Evolutionary conservation across 2,113 vertebrate genomes (phyloP), one percentile per base, ranked within the genome.

Genomic region (Chroicocephalus ridibundus): DNA sequence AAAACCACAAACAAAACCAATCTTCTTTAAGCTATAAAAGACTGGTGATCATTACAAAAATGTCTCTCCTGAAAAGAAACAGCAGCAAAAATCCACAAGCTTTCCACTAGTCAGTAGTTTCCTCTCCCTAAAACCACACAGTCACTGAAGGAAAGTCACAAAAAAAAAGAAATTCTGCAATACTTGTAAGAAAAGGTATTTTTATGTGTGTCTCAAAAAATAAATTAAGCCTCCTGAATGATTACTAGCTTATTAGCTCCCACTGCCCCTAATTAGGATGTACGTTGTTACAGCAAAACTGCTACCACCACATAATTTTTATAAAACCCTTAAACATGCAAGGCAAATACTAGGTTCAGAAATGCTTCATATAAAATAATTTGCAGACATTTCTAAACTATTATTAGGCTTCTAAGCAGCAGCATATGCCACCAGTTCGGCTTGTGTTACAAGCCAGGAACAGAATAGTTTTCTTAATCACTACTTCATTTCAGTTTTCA

Each of bases 331-430:
- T 68, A 51, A 86, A 93, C 21, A 72, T 31, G 46, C 54, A 87
- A 95, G 49, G 47, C 34, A 94, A 94, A 85, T 38, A 27, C 80
- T 82, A 92, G 49, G 65, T 62, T 81, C 60, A 88, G 75, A 94
- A 96, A 91, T n/a, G 44, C 46, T 93, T 78, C 10, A 32, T 52
- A 94, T 89, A 92, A 80, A 93, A 66, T 81, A 85, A 92, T 81
- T 83, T 71, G 9, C 62, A 92, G 54, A 17, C 16, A 14, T 86
- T 96, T 89, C 70, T 83, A 87, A 91, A 71, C 91, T 91, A 81
- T 84, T 92, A 90, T 58, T 87, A 89, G 51, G 69, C 76, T 90
- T 88, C 69, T 82, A 90, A 92, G 77, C 40, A 55, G 93, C 4
- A 91, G 34, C 77, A 72, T 38, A 61, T 58, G 88, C 38, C 42